Conservation (phyloP, 2,888 invertebrate species). For the Rhimphoctona megacephalus region DNA sequence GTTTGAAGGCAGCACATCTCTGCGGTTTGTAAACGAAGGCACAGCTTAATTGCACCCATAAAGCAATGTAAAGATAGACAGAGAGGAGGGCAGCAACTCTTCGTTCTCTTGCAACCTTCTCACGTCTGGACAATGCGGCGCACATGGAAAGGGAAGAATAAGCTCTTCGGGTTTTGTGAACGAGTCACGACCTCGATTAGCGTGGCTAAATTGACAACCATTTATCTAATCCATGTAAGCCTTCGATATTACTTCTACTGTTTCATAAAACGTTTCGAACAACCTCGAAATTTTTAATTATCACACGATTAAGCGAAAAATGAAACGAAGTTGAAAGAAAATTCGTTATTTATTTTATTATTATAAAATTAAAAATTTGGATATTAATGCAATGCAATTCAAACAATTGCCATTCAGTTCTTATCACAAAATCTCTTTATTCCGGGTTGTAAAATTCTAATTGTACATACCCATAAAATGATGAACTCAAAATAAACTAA, state of each 20-base stretch:
- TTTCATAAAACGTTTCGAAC: neutral
- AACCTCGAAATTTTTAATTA: slow-evolving; percentile 5
- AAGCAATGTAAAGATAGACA: slow-evolving; percentile 60
- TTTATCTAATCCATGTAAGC: slow-evolving; percentile 17
- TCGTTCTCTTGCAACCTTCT: slow-evolving; percentile 61
- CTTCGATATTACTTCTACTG: slow-evolving; percentile 2
- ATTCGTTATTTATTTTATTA: no score
- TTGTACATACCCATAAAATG: neutral
- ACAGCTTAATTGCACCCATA: slow-evolving; percentile 75
- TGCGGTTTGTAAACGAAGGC: slow-evolving; percentile 74
- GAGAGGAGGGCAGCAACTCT: slow-evolving; percentile 31
- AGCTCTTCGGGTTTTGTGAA: slow-evolving; percentile 45
- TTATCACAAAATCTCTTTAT: neutral
- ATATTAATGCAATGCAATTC: neutral
- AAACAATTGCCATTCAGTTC: neutral
- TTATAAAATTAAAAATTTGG: no score
- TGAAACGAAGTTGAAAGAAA: neutral
- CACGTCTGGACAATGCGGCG: slow-evolving; percentile 44
- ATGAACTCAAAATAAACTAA: neutral
- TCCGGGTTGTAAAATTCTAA: neutral
- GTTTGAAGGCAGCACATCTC: slow-evolving; percentile 68
- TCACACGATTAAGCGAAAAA: neutral
- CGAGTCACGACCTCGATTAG: slow-evolving; percentile 64
- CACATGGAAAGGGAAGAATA: slow-evolving; percentile 36
- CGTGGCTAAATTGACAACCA: slow-evolving; percentile 30